Evolutionary conservation across 2,797 vertebrate species (phyloP), one percentile per base, ranked within the genome.

Genomic region (Siniperca obscura): DNA sequence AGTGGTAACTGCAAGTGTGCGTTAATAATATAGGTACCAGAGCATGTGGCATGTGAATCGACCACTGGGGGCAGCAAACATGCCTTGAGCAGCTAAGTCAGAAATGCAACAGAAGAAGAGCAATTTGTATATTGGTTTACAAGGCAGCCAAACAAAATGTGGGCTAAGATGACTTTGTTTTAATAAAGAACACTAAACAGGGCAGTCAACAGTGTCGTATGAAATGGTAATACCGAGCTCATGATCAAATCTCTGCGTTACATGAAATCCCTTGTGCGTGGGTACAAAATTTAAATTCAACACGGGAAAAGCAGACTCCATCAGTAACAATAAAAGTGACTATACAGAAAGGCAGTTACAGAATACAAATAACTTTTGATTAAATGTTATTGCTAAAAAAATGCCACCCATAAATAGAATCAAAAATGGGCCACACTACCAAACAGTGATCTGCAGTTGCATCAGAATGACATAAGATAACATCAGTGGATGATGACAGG

Each of bases 381-480:
- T 19, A 13, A 48, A 34, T 61, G 6, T 19, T 21, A 22, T 25
- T 52, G n/a, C 13, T 7, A 38, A 52, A 48, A 17, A 70, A 74
- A 1, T 16, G 25, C 4, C 3, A 0, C 6, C 1, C 60, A 70
- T 70, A 34, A 62, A 74, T 46, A 71, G 2, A 0, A 50, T 53
- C 21, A 2, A 11, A 70, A n/a, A 52, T 48, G 11, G 16, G 30
- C 64, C 56, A 27, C 10, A 22, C 46, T 22, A 38, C 16, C 55
- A 10, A 71, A 34, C 38, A 40, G 70, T 74, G 73, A 82, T 86
- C 69, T 75, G 62, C 72, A 74, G 76, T 83, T 92, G 85, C 83
- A 85, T 91, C 85, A 90, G 59, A 76, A 53, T 87, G 83, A 88
- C 82, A 85, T 64, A 72, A 82, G 68, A 85, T 62, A 84, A 75